Evolutionary conservation across 2,888 invertebrate species (phyloP).

Genomic region (Oligia fasciuncula): DNA sequence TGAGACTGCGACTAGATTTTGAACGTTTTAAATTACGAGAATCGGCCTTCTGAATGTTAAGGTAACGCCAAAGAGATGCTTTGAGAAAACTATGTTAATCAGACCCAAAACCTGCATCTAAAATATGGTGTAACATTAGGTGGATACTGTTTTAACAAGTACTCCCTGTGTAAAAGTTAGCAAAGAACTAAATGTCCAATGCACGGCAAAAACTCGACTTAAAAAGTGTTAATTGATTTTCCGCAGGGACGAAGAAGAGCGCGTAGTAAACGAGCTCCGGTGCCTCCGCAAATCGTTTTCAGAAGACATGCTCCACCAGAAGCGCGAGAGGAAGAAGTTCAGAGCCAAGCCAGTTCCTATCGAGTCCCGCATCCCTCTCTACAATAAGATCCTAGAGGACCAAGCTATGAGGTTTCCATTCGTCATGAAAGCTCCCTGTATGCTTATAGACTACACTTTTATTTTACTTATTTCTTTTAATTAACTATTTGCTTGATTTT

Average conservation of each 20-base stretch:
- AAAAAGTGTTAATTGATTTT: slow-evolving; percentile 14
- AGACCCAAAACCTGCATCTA: neutral
- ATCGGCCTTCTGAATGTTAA: too few species aligned
- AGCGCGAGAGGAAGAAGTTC: slow-evolving; percentile 89
- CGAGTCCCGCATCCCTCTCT: slow-evolving; percentile 92
- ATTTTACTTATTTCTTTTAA: slow-evolving; percentile 2
- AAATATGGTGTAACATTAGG: neutral
- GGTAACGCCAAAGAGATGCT: neutral
- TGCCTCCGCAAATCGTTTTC: slow-evolving; percentile 86
- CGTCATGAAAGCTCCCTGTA: slow-evolving; percentile 71
- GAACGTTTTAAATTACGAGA: too few species aligned
- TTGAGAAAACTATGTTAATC: neutral
- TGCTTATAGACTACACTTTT: slow-evolving; percentile 71
- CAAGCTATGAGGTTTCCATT: slow-evolving; percentile 92
- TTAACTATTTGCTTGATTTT: neutral
- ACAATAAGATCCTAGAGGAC: slow-evolving; percentile 93
- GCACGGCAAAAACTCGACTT: neutral
- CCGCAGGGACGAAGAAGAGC: slow-evolving; percentile 92
- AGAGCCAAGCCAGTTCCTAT: slow-evolving; percentile 92
- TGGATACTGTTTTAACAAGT: neutral
- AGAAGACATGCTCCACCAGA: slow-evolving; percentile 85
- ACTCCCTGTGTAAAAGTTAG: neutral
- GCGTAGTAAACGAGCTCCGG: slow-evolving; percentile 88
- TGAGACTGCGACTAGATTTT: too few species aligned
- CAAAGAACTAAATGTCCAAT: neutral